phyloP scores from a whole-genome alignment of 1,140 invertebrate genomes.

The Cherax quadricarinatus region DNA sequence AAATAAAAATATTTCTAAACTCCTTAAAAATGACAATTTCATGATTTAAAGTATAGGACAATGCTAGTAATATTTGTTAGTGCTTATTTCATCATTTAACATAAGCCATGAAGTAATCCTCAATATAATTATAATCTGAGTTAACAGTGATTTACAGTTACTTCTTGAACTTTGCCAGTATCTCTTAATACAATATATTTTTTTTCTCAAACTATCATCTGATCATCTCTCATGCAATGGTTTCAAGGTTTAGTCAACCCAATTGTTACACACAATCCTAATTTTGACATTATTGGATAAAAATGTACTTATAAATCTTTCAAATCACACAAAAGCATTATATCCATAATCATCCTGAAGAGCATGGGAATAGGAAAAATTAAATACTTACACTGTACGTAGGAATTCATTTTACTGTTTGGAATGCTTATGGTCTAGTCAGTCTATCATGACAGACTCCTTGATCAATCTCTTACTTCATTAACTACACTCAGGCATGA shows the following conservation, averaged over 20 bases:
- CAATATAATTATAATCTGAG: no score
- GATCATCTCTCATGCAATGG: not conserved
- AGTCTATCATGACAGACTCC: conserved; percentile 20
- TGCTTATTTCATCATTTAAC: not conserved
- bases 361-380: conserved; percentile 41
- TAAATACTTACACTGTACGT: conserved; percentile 48
- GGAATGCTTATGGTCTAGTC: conserved; percentile 46
- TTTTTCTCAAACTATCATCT: not conserved
- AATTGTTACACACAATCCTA: not conserved
- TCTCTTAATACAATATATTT: not conserved
- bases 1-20: not conserved
- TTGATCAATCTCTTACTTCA: conserved; percentile 17
- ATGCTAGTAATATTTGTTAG: no score
- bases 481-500: conserved; percentile 54
- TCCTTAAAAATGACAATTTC: no score
- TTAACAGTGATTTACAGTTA: not conserved
- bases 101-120: not conserved
- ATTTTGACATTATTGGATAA: conserved; percentile 1
- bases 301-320: not conserved
- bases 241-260: not conserved
- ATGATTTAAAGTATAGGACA: no score
- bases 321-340: not conserved
- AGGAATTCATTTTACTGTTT: conserved; percentile 46
- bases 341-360: conserved; percentile 31
- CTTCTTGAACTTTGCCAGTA: not conserved